Evolutionary conservation across 2,888 invertebrate genomes (phyloP).

Genomic region (Linyphia triangularis): DNA sequence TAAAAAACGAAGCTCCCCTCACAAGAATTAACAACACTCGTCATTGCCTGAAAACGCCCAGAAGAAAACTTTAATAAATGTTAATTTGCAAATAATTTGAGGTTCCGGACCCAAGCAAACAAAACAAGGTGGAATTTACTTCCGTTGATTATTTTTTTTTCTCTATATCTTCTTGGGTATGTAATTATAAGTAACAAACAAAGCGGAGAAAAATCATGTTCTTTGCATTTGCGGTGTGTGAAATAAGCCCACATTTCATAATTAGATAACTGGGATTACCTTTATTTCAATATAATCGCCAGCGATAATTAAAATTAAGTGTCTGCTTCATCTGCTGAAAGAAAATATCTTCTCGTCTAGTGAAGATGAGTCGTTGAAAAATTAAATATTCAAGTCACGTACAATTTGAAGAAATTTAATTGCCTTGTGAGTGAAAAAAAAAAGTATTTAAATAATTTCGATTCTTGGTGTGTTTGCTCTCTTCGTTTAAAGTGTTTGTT

Average conservation of each 20-base stretch:
- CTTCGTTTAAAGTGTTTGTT: not conserved
- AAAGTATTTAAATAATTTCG: constrained; percentile 35
- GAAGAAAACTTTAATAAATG: constrained; percentile 52
- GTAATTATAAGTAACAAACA: constrained; percentile 34
- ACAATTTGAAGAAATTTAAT: constrained; percentile 41
- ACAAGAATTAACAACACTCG: not conserved
- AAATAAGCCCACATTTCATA: constrained; percentile 44
- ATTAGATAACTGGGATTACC: constrained; percentile 50
- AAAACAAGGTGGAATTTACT: constrained; percentile 5
- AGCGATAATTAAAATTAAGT: constrained; percentile 62
- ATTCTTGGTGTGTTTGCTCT: not conserved
- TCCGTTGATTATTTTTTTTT: not conserved
- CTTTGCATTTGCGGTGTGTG: constrained; percentile 1
- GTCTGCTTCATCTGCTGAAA: not conserved
- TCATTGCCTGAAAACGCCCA: too few species aligned
- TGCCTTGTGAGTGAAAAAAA: not conserved
- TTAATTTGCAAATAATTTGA: constrained; percentile 65
- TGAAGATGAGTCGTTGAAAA: constrained; percentile 17
- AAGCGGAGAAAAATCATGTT: constrained; percentile 29
- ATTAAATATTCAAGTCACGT: constrained; percentile 57
- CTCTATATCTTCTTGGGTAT: not conserved
- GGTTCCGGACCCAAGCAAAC: constrained; percentile 22
- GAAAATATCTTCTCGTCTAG: not conserved
- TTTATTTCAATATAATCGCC: constrained; percentile 45
- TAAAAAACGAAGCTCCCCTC: not conserved